Conservation (phyloP, 2,797 vertebrate genomes). For the Percopsis omiscomaycus region DNA sequence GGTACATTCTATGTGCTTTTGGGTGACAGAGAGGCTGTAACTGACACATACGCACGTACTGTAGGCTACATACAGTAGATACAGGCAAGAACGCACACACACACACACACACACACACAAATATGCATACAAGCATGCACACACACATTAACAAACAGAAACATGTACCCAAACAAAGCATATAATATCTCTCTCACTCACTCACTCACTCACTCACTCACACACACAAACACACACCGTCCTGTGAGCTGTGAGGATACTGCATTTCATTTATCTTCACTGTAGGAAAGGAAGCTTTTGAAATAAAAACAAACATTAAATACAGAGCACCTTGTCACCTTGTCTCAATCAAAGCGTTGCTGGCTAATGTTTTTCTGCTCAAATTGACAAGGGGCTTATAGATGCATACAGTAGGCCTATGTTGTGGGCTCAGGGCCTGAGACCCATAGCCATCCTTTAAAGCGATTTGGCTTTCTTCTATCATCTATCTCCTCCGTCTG, state of each 20-base stretch:
- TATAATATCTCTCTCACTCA: not conserved
- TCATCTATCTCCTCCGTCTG: slow-evolving; percentile 53
- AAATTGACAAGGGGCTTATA: slow-evolving; percentile 18
- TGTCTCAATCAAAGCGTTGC: too few species aligned
- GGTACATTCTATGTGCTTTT: slow-evolving; percentile 69
- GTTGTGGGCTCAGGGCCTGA: slow-evolving; percentile 23
- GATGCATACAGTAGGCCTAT: not conserved
- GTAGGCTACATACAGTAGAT: not conserved
- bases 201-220: not conserved
- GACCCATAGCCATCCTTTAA: slow-evolving; percentile 63
- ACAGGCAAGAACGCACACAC: not conserved
- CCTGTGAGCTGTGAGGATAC: not conserved
- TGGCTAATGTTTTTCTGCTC: too few species aligned
- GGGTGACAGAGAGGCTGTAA: slow-evolving; percentile 48
- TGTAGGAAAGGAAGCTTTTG: too few species aligned
- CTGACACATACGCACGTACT: slow-evolving; percentile 2
- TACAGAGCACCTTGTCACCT: not conserved
- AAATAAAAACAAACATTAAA: too few species aligned
- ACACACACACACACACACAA: not conserved
- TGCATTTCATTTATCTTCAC: too few species aligned
- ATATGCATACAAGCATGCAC: slow-evolving; percentile 9
- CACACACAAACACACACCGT: not conserved
- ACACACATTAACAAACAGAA: not conserved
- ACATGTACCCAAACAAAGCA: not conserved
- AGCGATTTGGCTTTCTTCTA: slow-evolving; percentile 53